These are phyloP conservation scores for Grammomys dolichurus DNA, from an alignment of 2,113 vertebrate genomes.

Conservation along the genomic window DNA sequence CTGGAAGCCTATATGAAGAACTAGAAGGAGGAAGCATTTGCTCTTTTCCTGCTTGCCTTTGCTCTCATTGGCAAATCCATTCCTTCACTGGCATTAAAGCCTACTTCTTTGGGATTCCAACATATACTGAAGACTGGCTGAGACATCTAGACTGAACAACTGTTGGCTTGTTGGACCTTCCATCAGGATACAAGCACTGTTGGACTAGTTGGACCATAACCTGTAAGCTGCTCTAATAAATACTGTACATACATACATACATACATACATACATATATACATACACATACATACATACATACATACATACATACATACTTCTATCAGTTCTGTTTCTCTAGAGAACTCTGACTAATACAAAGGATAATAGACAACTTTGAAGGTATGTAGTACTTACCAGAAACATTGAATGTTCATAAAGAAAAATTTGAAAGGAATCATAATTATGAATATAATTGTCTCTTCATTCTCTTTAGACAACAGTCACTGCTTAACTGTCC, in stretches of 20 bases:
- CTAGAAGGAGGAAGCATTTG: background rate
- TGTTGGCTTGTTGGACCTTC: background rate
- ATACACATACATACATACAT: background rate
- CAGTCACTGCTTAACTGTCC: background rate
- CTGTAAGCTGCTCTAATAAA: background rate
- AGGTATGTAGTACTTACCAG: background rate
- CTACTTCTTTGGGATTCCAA: background rate
- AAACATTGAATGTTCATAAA: background rate
- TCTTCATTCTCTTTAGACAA: background rate
- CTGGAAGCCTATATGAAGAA: background rate
- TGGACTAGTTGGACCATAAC: background rate
- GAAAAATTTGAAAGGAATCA: background rate
- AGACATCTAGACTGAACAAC: background rate
- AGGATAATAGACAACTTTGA: background rate
- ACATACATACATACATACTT: background rate
- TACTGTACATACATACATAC: background rate
- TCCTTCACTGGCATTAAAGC: background rate
- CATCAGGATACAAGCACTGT: background rate
- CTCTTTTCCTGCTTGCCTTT: background rate
- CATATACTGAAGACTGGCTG: background rate
- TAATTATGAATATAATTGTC: background rate
- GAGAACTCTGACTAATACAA: background rate
- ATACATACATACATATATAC: too few relatives aligned
- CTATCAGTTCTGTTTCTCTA: background rate
- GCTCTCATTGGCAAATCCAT: background rate